These are phyloP conservation scores for Sesia apiformis DNA, from an alignment of 2,888 invertebrate genomes.

Conservation along the genomic window DNA sequence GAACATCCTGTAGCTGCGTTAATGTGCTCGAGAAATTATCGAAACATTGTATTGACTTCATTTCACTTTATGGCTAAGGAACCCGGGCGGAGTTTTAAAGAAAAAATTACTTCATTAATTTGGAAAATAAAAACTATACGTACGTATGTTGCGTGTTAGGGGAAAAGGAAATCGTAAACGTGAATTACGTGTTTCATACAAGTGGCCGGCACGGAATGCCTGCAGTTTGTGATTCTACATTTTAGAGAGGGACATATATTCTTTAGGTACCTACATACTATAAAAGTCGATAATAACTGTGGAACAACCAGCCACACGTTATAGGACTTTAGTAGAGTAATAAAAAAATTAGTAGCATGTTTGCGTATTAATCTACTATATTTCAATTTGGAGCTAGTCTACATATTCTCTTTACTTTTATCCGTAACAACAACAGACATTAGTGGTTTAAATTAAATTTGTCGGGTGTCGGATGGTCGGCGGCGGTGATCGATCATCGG, in stretches of 20 bases:
- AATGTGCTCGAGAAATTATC: conserved; percentile 40
- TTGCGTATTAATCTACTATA: too few relatives aligned
- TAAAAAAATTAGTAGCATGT: too few relatives aligned
- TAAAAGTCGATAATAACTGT: too few relatives aligned
- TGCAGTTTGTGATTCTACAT: not conserved
- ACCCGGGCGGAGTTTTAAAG: not conserved
- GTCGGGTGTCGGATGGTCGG: conserved; percentile 55
- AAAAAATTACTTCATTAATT: not conserved
- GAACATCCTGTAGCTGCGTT: conserved; percentile 42
- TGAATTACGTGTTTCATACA: conserved; percentile 2
- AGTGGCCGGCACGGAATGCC: not conserved
- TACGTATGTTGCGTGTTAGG: conserved; percentile 3
- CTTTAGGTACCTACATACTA: too few relatives aligned
- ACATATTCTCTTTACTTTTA: too few relatives aligned
- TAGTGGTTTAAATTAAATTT: conserved; percentile 68
- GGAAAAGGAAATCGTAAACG: conserved; percentile 5
- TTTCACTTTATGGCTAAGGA: not conserved
- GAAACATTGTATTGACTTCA: conserved; percentile 27
- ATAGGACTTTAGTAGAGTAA: too few relatives aligned
- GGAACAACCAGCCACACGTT: too few relatives aligned
- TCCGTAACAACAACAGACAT: conserved; percentile 20
- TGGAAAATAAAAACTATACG: conserved; percentile 1
- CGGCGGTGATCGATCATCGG: conserved; percentile 62
- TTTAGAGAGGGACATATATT: not conserved
- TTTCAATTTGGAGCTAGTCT: too few relatives aligned